Conservation (phyloP, 2,113 vertebrate species). For the Thomomys bottae region DNA sequence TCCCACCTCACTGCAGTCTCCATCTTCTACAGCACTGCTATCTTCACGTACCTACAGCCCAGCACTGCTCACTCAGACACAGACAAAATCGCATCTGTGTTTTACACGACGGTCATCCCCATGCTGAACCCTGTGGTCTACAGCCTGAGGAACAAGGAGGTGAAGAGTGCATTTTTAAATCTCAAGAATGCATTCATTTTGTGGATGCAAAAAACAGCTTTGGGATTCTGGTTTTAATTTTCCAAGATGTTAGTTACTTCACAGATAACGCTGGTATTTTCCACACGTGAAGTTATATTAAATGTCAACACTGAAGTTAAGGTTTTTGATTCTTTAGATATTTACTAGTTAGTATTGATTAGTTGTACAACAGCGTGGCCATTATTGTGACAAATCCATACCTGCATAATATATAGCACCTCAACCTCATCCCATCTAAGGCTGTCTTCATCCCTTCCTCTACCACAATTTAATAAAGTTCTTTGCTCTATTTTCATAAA, state of each 20-base stretch:
- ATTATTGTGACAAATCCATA: too few relatives aligned
- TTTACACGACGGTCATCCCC: constrained; percentile 43
- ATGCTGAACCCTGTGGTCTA: constrained; percentile 60
- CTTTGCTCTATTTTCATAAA: too few relatives aligned
- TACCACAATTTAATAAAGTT: too few relatives aligned
- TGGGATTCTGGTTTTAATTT: background rate
- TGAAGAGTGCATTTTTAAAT: constrained; percentile 28
- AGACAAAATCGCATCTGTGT: background rate
- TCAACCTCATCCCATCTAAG: too few relatives aligned
- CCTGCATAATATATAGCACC: too few relatives aligned
- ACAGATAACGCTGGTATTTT: background rate
- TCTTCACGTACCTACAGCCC: constrained; percentile 52
- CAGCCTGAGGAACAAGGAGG: constrained; percentile 57
- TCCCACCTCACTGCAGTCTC: background rate
- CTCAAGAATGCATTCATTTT: constrained; percentile 4
- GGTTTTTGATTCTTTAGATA: too few relatives aligned
- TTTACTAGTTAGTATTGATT: too few relatives aligned
- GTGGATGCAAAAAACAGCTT: background rate
- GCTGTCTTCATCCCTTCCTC: too few relatives aligned
- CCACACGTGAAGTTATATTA: background rate
- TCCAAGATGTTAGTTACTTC: background rate
- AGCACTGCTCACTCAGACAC: constrained; percentile 44
- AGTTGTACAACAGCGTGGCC: too few relatives aligned
- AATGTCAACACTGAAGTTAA: background rate
- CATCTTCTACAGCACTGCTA: constrained; percentile 30